These are phyloP conservation scores for Eutolmus rufibarbis DNA, from an alignment of 2,888 invertebrate genomes.

Conservation along the genomic window DNA sequence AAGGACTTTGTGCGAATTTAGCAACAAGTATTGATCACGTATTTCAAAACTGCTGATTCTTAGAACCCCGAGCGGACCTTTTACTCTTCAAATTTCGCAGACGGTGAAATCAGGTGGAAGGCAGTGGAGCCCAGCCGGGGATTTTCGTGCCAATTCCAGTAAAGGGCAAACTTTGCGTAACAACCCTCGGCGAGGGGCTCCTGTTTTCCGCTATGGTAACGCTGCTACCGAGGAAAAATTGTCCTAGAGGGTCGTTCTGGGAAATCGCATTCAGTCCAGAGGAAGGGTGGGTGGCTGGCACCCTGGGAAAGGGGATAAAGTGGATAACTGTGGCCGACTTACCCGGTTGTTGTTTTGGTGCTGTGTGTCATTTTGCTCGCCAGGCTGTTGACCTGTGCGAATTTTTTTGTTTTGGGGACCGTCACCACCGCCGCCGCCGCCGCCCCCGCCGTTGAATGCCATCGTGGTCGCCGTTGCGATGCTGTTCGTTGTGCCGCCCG, in stretches of 20 bases:
- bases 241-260: not conserved
- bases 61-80: not conserved
- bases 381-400: slow-evolving; percentile 60
- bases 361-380: slow-evolving; percentile 52
- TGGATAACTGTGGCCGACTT: slow-evolving; percentile 19
- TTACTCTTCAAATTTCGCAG: not conserved
- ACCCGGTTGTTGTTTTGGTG: slow-evolving; percentile 40
- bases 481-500: slow-evolving; percentile 34
- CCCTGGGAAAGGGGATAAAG: not conserved
- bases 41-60: not conserved
- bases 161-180: not conserved
- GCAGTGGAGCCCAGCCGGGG: not conserved
- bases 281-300: not conserved
- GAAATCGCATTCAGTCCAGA: not conserved
- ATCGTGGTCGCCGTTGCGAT: slow-evolving; percentile 59
- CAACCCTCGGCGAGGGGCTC: not conserved
- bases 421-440: slow-evolving; percentile 58
- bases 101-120: not conserved
- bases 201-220: not conserved
- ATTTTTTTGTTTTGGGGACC: slow-evolving; percentile 63
- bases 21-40: not conserved
- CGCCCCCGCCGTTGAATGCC: slow-evolving; percentile 54
- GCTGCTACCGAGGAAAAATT: not conserved
- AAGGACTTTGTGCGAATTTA: not conserved
- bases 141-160: not conserved